phyloP scores from a whole-genome alignment of 2,797 vertebrate species.

The Xerus rutilus region DNA sequence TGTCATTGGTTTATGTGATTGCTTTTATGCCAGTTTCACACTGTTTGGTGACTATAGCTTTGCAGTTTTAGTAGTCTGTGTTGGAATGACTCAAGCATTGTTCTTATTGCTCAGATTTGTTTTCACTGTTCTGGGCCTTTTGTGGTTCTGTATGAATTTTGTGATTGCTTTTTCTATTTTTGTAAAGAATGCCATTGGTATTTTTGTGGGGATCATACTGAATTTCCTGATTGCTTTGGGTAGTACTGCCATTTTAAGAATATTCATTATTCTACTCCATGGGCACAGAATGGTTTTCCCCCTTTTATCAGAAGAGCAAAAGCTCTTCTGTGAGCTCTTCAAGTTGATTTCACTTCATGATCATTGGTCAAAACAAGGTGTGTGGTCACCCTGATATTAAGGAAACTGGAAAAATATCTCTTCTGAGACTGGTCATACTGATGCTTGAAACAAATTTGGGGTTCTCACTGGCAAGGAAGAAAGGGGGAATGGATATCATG shows the following conservation, averaged over 20 bases:
- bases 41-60: not conserved
- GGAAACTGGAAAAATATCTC: not conserved
- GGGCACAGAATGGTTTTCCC: not conserved
- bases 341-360: not conserved
- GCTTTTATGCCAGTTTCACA: not conserved
- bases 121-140: not conserved
- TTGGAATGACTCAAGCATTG: not conserved
- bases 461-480: not conserved
- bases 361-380: not conserved
- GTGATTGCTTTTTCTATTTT: not conserved
- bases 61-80: not conserved
- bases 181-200: not conserved
- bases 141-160: not conserved
- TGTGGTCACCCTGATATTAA: not conserved
- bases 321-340: not conserved
- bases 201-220: not conserved
- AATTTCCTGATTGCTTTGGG: not conserved
- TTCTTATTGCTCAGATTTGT: not conserved
- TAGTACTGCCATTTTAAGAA: not conserved
- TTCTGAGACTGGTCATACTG: not conserved
- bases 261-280: not conserved
- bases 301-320: not conserved
- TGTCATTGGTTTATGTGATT: not conserved
- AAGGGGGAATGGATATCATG: not conserved
- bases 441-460: not conserved